These are phyloP conservation scores for Thaumetopoea pityocampa DNA, from an alignment of 1,140 invertebrate genomes.

Conservation along the genomic window DNA sequence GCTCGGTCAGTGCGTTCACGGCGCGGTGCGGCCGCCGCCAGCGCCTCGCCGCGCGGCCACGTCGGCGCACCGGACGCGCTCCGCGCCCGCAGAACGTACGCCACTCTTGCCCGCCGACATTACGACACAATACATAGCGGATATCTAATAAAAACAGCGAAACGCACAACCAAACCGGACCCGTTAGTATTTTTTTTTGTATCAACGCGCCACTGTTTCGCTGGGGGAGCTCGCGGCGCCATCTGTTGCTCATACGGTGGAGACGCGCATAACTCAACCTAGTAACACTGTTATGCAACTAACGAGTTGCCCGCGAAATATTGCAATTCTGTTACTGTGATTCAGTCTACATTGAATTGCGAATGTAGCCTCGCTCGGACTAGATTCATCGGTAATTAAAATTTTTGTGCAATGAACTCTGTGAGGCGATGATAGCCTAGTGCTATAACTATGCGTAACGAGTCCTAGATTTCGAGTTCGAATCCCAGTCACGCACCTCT, in stretches of 20 bases:
- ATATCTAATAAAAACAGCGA: slow-evolving; percentile 16
- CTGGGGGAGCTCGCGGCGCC: slow-evolving; percentile 22
- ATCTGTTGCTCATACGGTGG: slow-evolving; percentile 36
- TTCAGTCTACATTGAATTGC: too few species aligned
- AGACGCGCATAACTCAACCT: too few species aligned
- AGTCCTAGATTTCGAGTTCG: too few species aligned
- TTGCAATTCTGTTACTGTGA: too few species aligned
- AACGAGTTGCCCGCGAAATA: too few species aligned
- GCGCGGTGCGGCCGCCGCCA: slow-evolving; percentile 42
- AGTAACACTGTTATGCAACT: too few species aligned
- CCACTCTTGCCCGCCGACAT: slow-evolving; percentile 26
- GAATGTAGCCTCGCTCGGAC: too few species aligned
- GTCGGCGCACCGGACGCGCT: slow-evolving; percentile 33
- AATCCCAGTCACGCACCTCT: too few species aligned
- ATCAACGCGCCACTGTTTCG: slow-evolving; percentile 1
- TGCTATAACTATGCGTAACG: too few species aligned
- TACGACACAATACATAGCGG: slow-evolving; percentile 19
- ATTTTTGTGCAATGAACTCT: too few species aligned
- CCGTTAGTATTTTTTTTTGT: slow-evolving; percentile 18
- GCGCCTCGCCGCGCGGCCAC: slow-evolving; percentile 45
- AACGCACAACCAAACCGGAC: slow-evolving; percentile 8
- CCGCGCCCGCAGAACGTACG: slow-evolving; percentile 34
- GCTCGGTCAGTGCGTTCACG: slow-evolving; percentile 67
- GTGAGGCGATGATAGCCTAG: too few species aligned
- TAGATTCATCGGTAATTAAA: too few species aligned